Evolutionary conservation across 1,140 invertebrate species (phyloP), one percentile per base, ranked within the genome.

Genomic region (Dendrolimus kikuchii): DNA sequence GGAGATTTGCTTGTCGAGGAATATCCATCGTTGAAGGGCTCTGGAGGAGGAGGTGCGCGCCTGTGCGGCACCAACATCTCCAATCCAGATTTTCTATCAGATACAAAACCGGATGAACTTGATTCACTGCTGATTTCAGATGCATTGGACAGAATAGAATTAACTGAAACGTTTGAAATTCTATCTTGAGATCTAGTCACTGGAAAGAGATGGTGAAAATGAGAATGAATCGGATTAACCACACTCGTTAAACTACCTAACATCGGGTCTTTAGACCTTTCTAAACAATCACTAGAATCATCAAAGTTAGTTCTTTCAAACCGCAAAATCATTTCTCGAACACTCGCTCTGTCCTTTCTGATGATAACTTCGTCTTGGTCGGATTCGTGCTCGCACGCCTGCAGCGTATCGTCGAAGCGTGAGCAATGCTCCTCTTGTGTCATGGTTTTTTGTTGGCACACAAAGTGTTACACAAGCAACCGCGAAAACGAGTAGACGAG

Each of bases 111-210:
- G 9, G 83, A 87, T 37, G 81, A 84, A 67, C 71, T 78, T 6
- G 83, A 86, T 62, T 80, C 80, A 56, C 62, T 78, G 68, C 81
- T 83, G 45, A 74, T 68, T 67, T 82, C 81, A 23, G 83, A 86
- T 43, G 74, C 73, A 57, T 82, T 84, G 7, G 83, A 86, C 62
- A 85, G 63, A 58, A 86, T 76, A 5, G 83, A 86, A 76, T 85
- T 86, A 58, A 85, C 80, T 57, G 83, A 86, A 46, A 83, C 71
- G 62, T 78, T 85, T 44, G 81, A 85, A 66, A 81, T 75, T 57
- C 80, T 77, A 62, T 86, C 77, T 63, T 81, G 80, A 61, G 72
- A 68, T 61, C 59, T 73, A 37, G 64, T 68, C 57, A 72, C 70
- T 56, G 81, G 79, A 36, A 57, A 65, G 36, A 84, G 62, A 66